Conservation (phyloP, 1,140 invertebrate species). For the Pantala flavescens region DNA sequence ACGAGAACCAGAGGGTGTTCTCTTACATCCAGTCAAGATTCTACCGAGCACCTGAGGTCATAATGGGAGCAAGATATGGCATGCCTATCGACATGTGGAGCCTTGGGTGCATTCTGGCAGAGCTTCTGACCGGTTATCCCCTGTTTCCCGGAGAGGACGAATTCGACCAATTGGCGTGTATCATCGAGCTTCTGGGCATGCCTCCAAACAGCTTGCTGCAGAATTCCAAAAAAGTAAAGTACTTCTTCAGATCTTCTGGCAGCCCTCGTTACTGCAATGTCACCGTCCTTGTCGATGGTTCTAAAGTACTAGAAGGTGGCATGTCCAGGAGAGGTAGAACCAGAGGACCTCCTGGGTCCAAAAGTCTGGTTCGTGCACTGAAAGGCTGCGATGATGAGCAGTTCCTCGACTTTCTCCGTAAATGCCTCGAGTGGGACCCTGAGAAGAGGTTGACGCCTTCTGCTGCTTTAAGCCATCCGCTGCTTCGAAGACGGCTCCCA, state of each 20-base stretch:
- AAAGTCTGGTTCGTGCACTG: conserved; percentile 75
- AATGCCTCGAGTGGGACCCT: conserved; percentile 94
- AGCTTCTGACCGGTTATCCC: conserved; percentile 87
- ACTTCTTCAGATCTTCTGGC: conserved; percentile 90
- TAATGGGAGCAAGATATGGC: conserved; percentile 91
- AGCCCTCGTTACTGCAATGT: conserved; percentile 92
- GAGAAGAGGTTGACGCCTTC: conserved; percentile 82
- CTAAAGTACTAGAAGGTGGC: conserved; percentile 70
- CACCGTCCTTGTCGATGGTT: conserved; percentile 76
- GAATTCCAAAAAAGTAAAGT: conserved; percentile 87
- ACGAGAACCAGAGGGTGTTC: conserved; percentile 95
- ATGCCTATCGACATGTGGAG: conserved; percentile 99
- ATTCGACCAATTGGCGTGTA: conserved; percentile 94
- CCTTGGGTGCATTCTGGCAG: conserved; percentile 79
- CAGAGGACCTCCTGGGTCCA: conserved; percentile 86
- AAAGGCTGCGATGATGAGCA: conserved; percentile 92
- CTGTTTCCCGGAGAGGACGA: conserved; percentile 93
- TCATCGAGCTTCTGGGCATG: conserved; percentile 97
- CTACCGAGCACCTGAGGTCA: conserved; percentile 97
- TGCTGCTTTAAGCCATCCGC: conserved; percentile 83
- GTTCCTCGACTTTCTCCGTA: conserved; percentile 93
- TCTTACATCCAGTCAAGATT: conserved; percentile 99
- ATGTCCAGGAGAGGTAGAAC: conserved; percentile 87
- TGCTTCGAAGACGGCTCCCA: conserved; percentile 83
- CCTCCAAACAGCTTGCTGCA: conserved; percentile 84